Conservation (phyloP, 2,113 vertebrate genomes). For the Macquaria australasica region DNA sequence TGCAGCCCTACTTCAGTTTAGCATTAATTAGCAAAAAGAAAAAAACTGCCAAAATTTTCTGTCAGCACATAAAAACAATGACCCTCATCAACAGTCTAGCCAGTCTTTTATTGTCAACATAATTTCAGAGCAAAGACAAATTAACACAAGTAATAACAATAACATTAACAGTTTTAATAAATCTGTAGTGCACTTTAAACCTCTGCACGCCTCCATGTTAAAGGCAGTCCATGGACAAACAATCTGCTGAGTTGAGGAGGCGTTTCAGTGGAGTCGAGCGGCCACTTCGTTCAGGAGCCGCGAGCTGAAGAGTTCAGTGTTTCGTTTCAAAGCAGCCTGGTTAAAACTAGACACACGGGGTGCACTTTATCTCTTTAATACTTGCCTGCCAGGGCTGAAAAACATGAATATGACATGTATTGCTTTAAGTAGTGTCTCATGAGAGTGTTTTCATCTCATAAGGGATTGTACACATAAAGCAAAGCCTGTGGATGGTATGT, state of each 20-base stretch:
- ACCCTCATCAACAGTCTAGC: slow-evolving; percentile 72
- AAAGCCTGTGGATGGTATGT: slow-evolving; percentile 4
- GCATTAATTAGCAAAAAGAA: too few species aligned
- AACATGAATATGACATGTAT: slow-evolving; percentile 2
- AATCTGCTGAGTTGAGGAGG: slow-evolving; percentile 40
- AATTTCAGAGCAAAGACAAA: slow-evolving; percentile 71
- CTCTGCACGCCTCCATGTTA: slow-evolving; percentile 25
- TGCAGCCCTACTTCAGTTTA: too few species aligned
- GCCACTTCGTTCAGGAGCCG: slow-evolving; percentile 33
- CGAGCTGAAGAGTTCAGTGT: slow-evolving; percentile 3
- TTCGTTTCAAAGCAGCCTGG: slow-evolving; percentile 53
- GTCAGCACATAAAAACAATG: too few species aligned
- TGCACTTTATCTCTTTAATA: neutral
- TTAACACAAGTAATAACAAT: slow-evolving; percentile 60
- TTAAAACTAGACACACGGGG: neutral
- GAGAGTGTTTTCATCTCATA: neutral
- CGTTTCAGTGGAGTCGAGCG: slow-evolving; percentile 33
- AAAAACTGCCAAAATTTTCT: too few species aligned
- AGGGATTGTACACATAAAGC: slow-evolving; percentile 1
- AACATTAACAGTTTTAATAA: slow-evolving; percentile 54
- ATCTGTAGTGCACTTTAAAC: slow-evolving; percentile 80
- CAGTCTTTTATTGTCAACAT: slow-evolving; percentile 82
- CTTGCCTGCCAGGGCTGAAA: neutral
- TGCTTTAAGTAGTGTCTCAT: slow-evolving; percentile 25
- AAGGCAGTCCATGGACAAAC: slow-evolving; percentile 56